Base-by-base conservation (phyloP, 92 coral and sea anemone species). In the Actinernus sp. region DNA sequence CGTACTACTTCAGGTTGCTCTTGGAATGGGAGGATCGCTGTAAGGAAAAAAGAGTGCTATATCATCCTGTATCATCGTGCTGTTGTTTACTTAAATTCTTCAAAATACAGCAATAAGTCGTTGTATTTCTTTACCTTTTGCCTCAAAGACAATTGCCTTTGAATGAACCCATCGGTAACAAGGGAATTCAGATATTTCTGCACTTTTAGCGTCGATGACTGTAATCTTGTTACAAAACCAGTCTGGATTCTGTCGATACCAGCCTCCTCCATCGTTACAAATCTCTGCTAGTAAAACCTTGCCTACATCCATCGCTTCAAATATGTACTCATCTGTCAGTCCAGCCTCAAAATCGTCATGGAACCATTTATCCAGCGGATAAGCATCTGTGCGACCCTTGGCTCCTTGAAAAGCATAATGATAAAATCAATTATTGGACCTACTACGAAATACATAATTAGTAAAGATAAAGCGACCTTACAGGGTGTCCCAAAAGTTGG, bases 261-360 rank as follows among this genome's bases (percentile, higher is more conserved):
- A 29, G 26, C 87, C 65, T 4, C 89, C 70, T 37, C 48, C 45
- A 49, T 79, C 87, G 25, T 90, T 85, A 29, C 85, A 76, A 18
- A 93, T 58, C 31, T 66, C 70, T 31, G 85, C 73, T 14, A 85
- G 33, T 20, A 83, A 58, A 33, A 93, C 49, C 12, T 85, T 90
- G 16, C 98, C 98, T 1, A 93, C 88, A 58, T 93, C 96, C 68
- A 71, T 73, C 2, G 88, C 89, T 49, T 68, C 61, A 19, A 88
- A 57, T 17, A 11, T 16, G 81, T 88, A 93, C 9, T 47, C 73
- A 41, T 85, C 90, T 23, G 56, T 31, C 5, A 43, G 41, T 1
- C 95, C 95, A 27, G 63, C 75, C 54, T 81, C 87, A 20, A 81
- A 76, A 47, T 81, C 98, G 31, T 68, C 49, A 32, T 83, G 79